Conservation (phyloP, 1,140 invertebrate genomes). For the Pissodes strobi region DNA sequence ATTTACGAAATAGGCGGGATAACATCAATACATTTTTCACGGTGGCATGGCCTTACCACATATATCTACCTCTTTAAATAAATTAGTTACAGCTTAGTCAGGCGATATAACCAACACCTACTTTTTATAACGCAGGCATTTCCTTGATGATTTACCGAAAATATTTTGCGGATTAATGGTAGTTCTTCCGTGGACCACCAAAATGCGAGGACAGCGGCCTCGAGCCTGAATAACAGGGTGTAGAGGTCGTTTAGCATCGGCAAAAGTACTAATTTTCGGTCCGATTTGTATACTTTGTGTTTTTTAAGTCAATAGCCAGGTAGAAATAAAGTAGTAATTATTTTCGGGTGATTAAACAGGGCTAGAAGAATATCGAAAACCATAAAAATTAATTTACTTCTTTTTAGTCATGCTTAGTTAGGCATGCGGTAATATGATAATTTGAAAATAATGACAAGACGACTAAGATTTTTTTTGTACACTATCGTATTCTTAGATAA, state of each 20-base stretch:
- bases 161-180: slow-evolving; percentile 29
- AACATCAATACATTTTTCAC: slow-evolving; percentile 32
- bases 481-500: too few relatives aligned
- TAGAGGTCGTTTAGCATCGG: slow-evolving; percentile 27
- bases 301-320: slow-evolving; percentile 28
- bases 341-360: slow-evolving; percentile 11
- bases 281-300: slow-evolving; percentile 19
- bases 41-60: slow-evolving; percentile 28
- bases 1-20: slow-evolving; percentile 21
- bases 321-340: slow-evolving; percentile 24
- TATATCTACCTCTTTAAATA: slow-evolving; percentile 23
- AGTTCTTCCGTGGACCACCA: slow-evolving; percentile 8
- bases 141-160: slow-evolving; percentile 29
- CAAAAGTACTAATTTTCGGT: slow-evolving; percentile 27
- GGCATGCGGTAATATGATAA: too few relatives aligned
- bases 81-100: slow-evolving; percentile 21
- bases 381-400: slow-evolving; percentile 15
- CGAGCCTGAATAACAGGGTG: slow-evolving; percentile 19
- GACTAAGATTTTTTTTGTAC: too few relatives aligned
- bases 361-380: slow-evolving; percentile 6
- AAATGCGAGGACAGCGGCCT: slow-evolving; percentile 23
- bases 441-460: too few relatives aligned
- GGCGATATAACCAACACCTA: slow-evolving; percentile 27
- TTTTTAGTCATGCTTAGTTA: slow-evolving; percentile 23
- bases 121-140: slow-evolving; percentile 13